Base-by-base conservation (phyloP, 2,113 vertebrate genomes). In the Nipponia nippon region DNA sequence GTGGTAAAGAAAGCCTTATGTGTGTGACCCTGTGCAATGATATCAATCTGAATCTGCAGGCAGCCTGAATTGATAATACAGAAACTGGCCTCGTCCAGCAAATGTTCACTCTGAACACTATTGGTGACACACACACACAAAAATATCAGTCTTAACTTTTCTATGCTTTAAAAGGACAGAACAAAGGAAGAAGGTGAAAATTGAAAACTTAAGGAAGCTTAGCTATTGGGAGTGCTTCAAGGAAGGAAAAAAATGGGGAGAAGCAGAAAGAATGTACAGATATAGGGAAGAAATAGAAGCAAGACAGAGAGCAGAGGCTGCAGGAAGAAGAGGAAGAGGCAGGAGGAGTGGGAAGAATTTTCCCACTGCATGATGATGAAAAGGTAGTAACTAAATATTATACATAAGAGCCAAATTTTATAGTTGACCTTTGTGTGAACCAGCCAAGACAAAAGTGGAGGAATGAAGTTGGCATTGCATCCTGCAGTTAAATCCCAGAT, bases 381-480 rank as follows among this genome's bases (percentile, higher is more conserved):
- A 76, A 82, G 77, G 49, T 95, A 82, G 49, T 85, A 82, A 87
- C 40, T 75, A 87, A 69, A 72, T 76, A 61, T 32, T 50, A 25
- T 32, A n/a, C 13, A 3, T 78, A 46, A 49, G 25, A 93, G 49
- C 61, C 61, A 91, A 65, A 92, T 53, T 85, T 36, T 61, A 0
- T 95, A 82, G n/a, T 91, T 89, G 73, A 93, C 80, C 80, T 70
- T 79, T 93, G 34, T 82, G 61, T 84, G 66, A 96, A 50, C 44
- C 85, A 91, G 38, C 44, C 53, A 91, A 72, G 91, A 69, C 25
- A 38, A 82, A 91, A 92, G 22, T 76, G 30, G 49, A 50, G 86
- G 69, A 87, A 63, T 72, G 79, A 94, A 91, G 77, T 44, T 30
- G 10, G 49, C 66, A 23, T 79, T 89, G 46, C 40, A 49, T 87